phyloP scores from a whole-genome alignment of 2,888 invertebrate species.

The Strigamia transsilvanica region DNA sequence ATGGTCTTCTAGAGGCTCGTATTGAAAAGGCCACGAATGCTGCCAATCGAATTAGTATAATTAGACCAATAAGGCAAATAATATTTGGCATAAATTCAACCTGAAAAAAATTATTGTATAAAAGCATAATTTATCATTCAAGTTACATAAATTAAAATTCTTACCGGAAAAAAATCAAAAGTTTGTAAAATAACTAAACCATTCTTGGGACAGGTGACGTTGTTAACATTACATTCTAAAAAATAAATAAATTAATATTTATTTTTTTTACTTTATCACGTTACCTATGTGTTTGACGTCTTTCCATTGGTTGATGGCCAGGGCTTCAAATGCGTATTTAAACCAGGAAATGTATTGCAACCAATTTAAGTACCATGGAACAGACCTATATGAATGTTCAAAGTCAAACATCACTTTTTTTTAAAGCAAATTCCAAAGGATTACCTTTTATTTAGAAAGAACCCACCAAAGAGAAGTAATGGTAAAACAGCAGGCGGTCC shows the following conservation, averaged over 20 bases:
- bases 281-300: slow-evolving; percentile 60
- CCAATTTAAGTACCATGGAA: slow-evolving; percentile 60
- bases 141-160: neutral
- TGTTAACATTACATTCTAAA: slow-evolving; percentile 25
- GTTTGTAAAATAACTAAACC: slow-evolving; percentile 32
- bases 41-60: neutral
- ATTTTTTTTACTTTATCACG: neutral
- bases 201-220: slow-evolving; percentile 26
- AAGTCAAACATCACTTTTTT: neutral
- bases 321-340: slow-evolving; percentile 63
- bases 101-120: neutral
- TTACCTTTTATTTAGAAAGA: slow-evolving; percentile 89
- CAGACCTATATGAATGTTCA: slow-evolving; percentile 57
- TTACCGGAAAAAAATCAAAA: neutral
- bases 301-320: slow-evolving; percentile 64
- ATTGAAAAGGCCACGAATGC: neutral
- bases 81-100: slow-evolving; percentile 13
- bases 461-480: slow-evolving; percentile 93
- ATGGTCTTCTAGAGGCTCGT: neutral
- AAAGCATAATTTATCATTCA: too few relatives aligned
- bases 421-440: slow-evolving; percentile 59
- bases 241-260: neutral
- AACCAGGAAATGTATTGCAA: slow-evolving; percentile 64
- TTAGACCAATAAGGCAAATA: neutral
- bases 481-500: slow-evolving; percentile 93